These are phyloP conservation scores for Silurus lanzhouensis DNA, from an alignment of 2,797 vertebrate genomes.

Conservation along the genomic window DNA sequence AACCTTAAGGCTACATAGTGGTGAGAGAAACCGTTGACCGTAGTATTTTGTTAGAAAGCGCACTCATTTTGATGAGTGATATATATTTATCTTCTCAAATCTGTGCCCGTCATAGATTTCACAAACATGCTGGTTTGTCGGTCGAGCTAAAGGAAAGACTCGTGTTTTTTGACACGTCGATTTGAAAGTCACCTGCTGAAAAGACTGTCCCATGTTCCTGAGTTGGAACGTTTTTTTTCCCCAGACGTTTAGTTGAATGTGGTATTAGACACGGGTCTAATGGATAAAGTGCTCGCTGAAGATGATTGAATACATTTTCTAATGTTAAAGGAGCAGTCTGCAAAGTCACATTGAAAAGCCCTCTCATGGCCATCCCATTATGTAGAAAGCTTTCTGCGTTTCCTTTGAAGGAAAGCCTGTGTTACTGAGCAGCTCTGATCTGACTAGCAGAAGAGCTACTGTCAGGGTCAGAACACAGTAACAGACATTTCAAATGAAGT, in stretches of 20 bases:
- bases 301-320: background rate
- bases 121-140: background rate
- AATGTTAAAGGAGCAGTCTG: background rate
- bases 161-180: background rate
- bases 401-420: background rate
- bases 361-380: background rate
- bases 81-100: background rate
- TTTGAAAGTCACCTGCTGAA: background rate
- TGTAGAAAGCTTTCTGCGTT: background rate
- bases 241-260: background rate
- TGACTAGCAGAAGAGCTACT: background rate
- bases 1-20: no score
- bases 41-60: background rate
- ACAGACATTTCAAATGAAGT: background rate
- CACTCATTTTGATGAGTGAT: background rate
- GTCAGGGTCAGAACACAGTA: background rate
- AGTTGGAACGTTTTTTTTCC: background rate
- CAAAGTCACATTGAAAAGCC: background rate
- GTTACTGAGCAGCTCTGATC: background rate
- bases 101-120: background rate
- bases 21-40: no score
- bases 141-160: background rate
- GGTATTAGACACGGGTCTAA: background rate
- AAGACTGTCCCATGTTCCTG: background rate
- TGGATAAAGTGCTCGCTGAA: background rate